Percentiles rank a stretch among this genome's conserved stretches.
These are phyloP conservation scores for Achroia grisella DNA, from an alignment of 1,140 invertebrate genomes.

Conservation along the genomic window DNA sequence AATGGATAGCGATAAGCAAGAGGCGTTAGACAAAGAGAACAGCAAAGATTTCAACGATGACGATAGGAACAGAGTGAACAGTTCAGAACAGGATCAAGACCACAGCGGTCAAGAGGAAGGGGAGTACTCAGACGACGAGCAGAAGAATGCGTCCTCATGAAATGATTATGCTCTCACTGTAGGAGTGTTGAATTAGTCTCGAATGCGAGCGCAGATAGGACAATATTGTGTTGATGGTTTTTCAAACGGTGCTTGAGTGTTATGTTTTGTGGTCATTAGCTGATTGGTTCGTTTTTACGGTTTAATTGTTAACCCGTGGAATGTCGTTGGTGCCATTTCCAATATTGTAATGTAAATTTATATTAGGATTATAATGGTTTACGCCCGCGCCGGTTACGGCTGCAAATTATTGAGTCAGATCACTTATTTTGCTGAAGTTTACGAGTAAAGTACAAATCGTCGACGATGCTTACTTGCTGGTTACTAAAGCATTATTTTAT, in stretches of 20 bases:
- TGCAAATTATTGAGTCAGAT: slow-evolving; percentile 14
- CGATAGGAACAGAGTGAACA: slow-evolving; percentile 42
- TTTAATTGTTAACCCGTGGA: slow-evolving; percentile 67
- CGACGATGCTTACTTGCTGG: slow-evolving; percentile 3
- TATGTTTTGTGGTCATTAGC: slow-evolving; percentile 59
- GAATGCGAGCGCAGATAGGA: slow-evolving; percentile 29
- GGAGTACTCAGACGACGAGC: slow-evolving; percentile 66
- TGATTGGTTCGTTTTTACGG: slow-evolving; percentile 43
- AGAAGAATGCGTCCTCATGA: slow-evolving; percentile 56
- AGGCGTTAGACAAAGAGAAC: slow-evolving; percentile 44
- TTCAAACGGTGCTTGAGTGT: slow-evolving; percentile 64
- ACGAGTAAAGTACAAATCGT: slow-evolving; percentile 3
- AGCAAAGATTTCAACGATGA: slow-evolving; percentile 54
- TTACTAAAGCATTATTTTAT: slow-evolving; percentile 1
- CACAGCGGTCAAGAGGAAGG: slow-evolving; percentile 58
- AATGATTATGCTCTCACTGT: slow-evolving; percentile 17
- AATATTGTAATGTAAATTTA: slow-evolving; percentile 48
- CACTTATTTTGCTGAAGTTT: background rate
- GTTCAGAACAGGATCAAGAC: slow-evolving; percentile 49
- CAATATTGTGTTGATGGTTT: slow-evolving; percentile 55
- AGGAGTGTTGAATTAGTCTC: slow-evolving; percentile 18
- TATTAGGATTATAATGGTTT: slow-evolving; percentile 31
- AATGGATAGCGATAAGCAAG: slow-evolving; percentile 36
- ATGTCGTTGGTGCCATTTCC: slow-evolving; percentile 66
- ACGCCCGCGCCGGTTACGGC: slow-evolving; percentile 17